phyloP scores from a whole-genome alignment of 2,888 invertebrate species.

The Choristoneura rosaceana region DNA sequence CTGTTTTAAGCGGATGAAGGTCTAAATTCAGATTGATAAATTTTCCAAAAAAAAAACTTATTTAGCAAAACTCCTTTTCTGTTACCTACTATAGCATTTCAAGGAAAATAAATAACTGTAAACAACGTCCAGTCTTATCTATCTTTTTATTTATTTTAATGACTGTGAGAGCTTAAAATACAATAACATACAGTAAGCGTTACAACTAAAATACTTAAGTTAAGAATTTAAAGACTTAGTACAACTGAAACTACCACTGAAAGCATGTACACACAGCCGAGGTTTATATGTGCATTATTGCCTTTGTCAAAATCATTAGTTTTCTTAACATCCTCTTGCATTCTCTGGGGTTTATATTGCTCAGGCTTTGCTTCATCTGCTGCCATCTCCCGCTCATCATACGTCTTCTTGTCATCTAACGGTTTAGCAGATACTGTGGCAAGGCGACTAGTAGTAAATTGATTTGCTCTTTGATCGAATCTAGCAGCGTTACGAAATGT shows the following conservation, averaged over 20 bases:
- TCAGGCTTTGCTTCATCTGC: constrained; percentile 78
- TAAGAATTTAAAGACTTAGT: constrained; percentile 57
- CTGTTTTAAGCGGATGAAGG: too few species aligned
- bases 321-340: constrained; percentile 57
- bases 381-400: constrained; percentile 69
- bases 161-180: constrained; percentile 74
- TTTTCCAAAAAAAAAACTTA: too few species aligned
- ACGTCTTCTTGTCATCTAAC: constrained; percentile 54
- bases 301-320: constrained; percentile 47
- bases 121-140: constrained; percentile 49
- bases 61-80: not conserved
- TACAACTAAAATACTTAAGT: constrained; percentile 51
- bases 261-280: constrained; percentile 53
- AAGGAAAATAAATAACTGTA: constrained; percentile 16
- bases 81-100: not conserved
- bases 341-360: constrained; percentile 67
- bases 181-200: constrained; percentile 50
- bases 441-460: constrained; percentile 69
- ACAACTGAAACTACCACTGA: constrained; percentile 54
- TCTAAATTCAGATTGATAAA: too few species aligned
- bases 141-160: constrained; percentile 73
- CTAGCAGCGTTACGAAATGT: constrained; percentile 46
- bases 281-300: constrained; percentile 51
- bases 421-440: constrained; percentile 79
- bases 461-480: constrained; percentile 48